Evolutionary conservation across 2,888 invertebrate species (phyloP).

Genomic region (Trichopria drosophilae): DNA sequence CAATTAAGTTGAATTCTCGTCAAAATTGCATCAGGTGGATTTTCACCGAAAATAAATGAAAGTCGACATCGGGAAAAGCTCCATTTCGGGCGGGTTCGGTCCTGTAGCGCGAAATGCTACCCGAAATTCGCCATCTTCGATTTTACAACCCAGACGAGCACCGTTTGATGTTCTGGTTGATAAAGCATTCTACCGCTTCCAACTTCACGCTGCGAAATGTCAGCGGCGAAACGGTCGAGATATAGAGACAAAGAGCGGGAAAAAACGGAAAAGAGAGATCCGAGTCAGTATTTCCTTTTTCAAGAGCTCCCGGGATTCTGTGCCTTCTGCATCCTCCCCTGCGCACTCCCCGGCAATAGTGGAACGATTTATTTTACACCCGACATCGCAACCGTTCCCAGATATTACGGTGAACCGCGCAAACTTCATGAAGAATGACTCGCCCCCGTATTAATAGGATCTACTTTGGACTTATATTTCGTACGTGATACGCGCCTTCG

Average conservation of each 20-base stretch:
- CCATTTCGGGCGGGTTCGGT: conserved; percentile 1
- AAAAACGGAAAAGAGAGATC: neutral
- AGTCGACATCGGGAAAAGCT: conserved; percentile 8
- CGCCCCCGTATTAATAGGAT: conserved; percentile 42
- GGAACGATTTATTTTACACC: conserved; percentile 34
- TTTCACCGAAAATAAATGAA: no score
- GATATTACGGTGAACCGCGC: conserved; percentile 29
- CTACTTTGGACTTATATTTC: conserved; percentile 44
- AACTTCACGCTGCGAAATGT: conserved; percentile 12
- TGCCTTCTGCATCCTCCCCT: conserved; percentile 30
- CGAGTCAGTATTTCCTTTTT: conserved; percentile 16
- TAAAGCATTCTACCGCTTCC: conserved; percentile 8
- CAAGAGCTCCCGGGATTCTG: conserved; percentile 11
- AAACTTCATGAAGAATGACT: conserved; percentile 42
- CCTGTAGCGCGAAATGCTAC: conserved; percentile 6
- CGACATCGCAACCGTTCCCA: conserved; percentile 27
- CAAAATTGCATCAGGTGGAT: no score
- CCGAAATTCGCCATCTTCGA: no score
- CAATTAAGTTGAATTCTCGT: no score
- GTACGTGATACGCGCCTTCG: conserved; percentile 36
- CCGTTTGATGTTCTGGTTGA: conserved; percentile 9
- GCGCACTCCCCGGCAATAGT: conserved; percentile 28
- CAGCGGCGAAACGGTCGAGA: conserved; percentile 21
- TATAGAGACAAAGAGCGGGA: neutral
- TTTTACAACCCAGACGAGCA: no score